Evolutionary conservation across 2,113 vertebrate species (phyloP).

Genomic region (Chaetodon trifascialis): DNA sequence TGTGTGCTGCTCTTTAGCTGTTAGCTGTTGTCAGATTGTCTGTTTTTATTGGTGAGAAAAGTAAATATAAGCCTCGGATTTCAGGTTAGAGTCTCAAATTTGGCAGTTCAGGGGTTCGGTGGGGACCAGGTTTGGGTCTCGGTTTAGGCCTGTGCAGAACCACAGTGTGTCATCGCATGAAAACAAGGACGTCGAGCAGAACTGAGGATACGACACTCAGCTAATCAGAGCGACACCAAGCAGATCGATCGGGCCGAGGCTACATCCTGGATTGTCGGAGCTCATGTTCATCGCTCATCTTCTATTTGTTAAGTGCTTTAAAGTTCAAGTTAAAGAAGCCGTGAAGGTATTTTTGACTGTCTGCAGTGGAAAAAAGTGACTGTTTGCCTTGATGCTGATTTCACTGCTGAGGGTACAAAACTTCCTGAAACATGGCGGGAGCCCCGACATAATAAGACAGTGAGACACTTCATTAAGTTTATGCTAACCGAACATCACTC

Average conservation of each 20-base stretch:
- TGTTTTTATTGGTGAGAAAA: too few species aligned
- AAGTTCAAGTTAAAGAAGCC: background rate
- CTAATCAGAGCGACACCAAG: too few species aligned
- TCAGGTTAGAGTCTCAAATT: background rate
- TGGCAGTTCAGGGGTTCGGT: background rate
- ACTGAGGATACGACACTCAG: background rate
- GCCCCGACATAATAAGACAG: conserved; percentile 19
- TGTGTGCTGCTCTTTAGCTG: too few species aligned
- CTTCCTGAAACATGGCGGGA: background rate
- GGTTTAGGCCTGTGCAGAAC: too few species aligned
- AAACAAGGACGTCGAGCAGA: background rate
- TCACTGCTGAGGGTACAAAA: background rate
- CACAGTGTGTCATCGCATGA: too few species aligned
- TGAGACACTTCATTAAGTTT: conserved; percentile 34
- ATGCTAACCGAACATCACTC: conserved; percentile 37
- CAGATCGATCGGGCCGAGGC: too few species aligned
- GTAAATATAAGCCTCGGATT: background rate
- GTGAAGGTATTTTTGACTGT: background rate
- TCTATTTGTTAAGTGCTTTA: background rate
- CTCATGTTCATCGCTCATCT: too few species aligned
- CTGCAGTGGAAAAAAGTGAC: too few species aligned
- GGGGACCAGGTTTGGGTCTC: background rate
- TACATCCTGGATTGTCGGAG: too few species aligned
- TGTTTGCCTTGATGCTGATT: too few species aligned
- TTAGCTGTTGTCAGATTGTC: too few species aligned